Base-by-base conservation (phyloP, 2,797 vertebrate genomes). In the Dryobates pubescens region DNA sequence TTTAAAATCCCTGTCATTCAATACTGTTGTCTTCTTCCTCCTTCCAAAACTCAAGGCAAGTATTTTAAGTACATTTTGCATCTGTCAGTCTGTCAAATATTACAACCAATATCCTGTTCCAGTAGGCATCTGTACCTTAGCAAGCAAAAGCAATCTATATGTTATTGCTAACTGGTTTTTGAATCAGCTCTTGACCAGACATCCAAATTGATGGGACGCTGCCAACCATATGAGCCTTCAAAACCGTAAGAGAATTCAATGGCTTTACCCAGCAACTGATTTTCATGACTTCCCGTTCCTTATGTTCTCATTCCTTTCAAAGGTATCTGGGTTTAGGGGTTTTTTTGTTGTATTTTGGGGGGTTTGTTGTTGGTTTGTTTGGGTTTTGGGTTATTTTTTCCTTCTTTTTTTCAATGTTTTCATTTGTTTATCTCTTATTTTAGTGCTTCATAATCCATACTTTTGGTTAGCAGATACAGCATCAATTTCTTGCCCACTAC, bases 401-500 rank as follows among this genome's bases (percentile, higher is more conserved):
- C 53, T 36, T 49, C 2, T 4, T 49, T 68, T 68, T 80, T 70
- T 38, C 38, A 80, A 1, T 45, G 5, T 83, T 70, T 82, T 70
- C 7, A 8, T 72, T 78, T 2, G 26, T 34, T 26, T 24, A 1
- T 26, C 17, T 86, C 26, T 63, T 80, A 1, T 68, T 78, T 79
- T 38, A 74, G 56, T 30, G 29, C 59, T 91, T 24, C 43, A 16
- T 56, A 36, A 68, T 61, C 19, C 24, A 76, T 78, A 17, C 9
- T 65, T 84, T 69, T 62, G 41, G 32, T 86, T 71, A 47, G 36
- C 13, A 85, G 51, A 29, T 38, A 34, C 0, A 1, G 45, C 26
- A 87, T 75, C 27, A 78, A 13, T 76, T 82, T 78, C 34, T 96
- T 89, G 47, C 80, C 94, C 61, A 45, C 82, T 56, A 16, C 91